Base-by-base conservation (phyloP, 2,888 invertebrate genomes). In the Iphiclides podalirius region DNA sequence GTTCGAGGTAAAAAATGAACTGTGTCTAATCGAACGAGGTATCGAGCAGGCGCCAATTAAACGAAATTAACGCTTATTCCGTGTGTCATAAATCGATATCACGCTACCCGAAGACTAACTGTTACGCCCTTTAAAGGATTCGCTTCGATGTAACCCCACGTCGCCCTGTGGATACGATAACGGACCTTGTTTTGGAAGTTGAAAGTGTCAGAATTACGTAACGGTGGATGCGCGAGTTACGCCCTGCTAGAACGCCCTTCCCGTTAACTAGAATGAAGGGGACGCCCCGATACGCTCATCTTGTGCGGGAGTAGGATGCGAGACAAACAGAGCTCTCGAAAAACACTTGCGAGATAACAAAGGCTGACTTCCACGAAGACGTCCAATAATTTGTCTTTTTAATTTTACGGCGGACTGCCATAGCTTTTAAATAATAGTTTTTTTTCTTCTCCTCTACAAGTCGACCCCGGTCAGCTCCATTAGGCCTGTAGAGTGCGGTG, bases 321-420 rank as follows among this genome's bases (percentile, higher is more conserved):
- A 73, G 75, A 83, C 75, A 78, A 80, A 83, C 82, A 84, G 76
- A 82, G 74, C 84, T 82, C 84, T 87, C 79, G 83, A 86, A 87
- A 87, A 88, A 86, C 88, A 87, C 88, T 87, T 84, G 85, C 83
- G 83, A 82, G 82, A 86, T 88, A 87, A 88, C 88, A 88, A 87
- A 87, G 83, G 79, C 79, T 76, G 71, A 74, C 77, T 87, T 88
- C 88, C 81, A 85, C 82, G 88, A 87, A 88, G 79, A 86, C 81
- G 83, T 85, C 76, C 84, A 84, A 88, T 88, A 88, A 88, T 87
- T 88, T 88, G 87, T 87, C 87, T 86, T 88, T 88, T 88, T 87
- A 87, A 88, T 87, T 87, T 88, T 83, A 86, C 82, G 74, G 75
- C 79, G 79, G 83, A 84, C 84, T 84, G 82, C 73, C 78, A 79